phyloP scores from a whole-genome alignment of 2,113 vertebrate genomes.

The Syngnathoides biaculeatus region DNA sequence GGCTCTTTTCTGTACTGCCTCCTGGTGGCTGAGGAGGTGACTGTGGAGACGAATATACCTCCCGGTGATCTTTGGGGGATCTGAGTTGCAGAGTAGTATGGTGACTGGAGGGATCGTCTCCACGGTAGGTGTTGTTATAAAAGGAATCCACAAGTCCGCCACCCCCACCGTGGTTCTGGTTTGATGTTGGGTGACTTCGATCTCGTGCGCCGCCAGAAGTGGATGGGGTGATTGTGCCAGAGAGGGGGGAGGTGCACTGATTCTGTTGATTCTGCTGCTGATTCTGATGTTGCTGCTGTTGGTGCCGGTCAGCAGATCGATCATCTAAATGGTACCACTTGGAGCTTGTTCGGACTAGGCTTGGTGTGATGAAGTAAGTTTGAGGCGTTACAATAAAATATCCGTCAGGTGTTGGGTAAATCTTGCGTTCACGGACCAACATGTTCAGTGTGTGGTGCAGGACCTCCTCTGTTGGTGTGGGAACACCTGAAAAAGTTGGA shows the following conservation, averaged over 20 bases:
- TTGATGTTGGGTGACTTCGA: conserved; percentile 79
- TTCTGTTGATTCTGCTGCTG: conserved; percentile 76
- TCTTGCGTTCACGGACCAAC: conserved; percentile 94
- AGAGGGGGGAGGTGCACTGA: conserved; percentile 91
- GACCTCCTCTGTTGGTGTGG: conserved; percentile 94
- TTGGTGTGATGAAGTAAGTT: conserved; percentile 97
- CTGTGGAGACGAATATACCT: conserved; percentile 75
- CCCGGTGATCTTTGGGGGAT: conserved; percentile 88
- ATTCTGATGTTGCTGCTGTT: conserved; percentile 63
- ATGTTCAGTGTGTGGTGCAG: conserved; percentile 92
- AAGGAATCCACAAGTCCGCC: conserved; percentile 74
- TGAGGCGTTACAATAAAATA: conserved; percentile 98
- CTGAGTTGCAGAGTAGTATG: conserved; percentile 89
- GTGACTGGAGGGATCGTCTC: conserved; percentile 87
- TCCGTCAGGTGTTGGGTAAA: conserved; percentile 94
- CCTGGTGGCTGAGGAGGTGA: conserved; percentile 75
- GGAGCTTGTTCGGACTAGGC: conserved; percentile 94
- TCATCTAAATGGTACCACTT: conserved; percentile 99
- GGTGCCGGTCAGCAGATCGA: conserved; percentile 86
- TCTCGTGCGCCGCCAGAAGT: conserved; percentile 89
- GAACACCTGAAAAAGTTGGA: conserved; percentile 79
- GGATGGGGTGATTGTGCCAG: conserved; percentile 88
- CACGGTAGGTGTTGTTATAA: conserved; percentile 87
- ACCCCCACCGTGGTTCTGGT: conserved; percentile 78
- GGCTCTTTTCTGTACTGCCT: conserved; percentile 85